These are phyloP conservation scores for Semotilus atromaculatus DNA, from an alignment of 2,797 vertebrate genomes.

Conservation along the genomic window DNA sequence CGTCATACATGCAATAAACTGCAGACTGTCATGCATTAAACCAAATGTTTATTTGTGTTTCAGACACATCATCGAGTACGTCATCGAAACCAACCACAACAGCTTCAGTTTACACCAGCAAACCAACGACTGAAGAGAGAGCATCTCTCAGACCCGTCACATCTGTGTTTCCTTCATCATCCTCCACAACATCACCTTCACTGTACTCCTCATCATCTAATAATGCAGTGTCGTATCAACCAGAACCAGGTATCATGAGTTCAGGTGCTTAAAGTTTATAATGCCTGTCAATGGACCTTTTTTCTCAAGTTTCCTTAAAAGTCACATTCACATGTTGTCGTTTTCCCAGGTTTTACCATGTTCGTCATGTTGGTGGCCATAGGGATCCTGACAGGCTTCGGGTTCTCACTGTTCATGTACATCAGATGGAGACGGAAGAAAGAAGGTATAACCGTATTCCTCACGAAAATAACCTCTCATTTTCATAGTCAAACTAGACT, in stretches of 20 bases:
- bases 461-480: not conserved
- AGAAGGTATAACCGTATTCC: not conserved
- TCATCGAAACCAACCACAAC: not conserved
- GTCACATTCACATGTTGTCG: not conserved
- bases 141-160: not conserved
- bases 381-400: not conserved
- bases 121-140: not conserved
- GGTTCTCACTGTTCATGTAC: not conserved
- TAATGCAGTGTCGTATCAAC: not conserved
- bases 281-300: not conserved
- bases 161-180: not conserved
- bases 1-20: not conserved
- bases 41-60: not conserved
- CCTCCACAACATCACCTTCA: rapidly evolving
- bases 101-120: not conserved
- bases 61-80: not conserved
- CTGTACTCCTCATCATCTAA: rapidly evolving
- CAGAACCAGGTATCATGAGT: not conserved
- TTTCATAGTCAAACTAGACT: not conserved
- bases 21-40: not conserved
- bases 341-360: not conserved
- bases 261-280: not conserved
- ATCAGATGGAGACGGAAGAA: not conserved
- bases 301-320: not conserved
- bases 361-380: not conserved